These are phyloP conservation scores for Philotrypesis tridentata DNA, from an alignment of 1,140 invertebrate genomes.

Conservation along the genomic window DNA sequence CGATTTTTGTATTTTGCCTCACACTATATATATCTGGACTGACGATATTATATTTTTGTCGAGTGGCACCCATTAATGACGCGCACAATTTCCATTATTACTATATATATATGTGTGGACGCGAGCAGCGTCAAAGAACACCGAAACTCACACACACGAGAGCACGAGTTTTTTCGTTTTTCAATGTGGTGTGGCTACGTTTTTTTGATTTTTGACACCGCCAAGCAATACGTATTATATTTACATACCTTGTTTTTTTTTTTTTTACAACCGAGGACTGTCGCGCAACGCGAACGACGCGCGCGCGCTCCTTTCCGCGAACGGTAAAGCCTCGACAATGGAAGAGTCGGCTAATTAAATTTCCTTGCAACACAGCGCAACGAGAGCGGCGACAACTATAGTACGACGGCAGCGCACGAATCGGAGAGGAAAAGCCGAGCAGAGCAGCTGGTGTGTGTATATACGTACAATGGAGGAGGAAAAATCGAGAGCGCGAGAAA, in stretches of 20 bases:
- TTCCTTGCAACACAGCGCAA: neutral
- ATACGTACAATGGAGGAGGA: neutral
- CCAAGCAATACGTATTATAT: constrained; percentile 12
- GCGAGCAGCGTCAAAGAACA: constrained; percentile 45
- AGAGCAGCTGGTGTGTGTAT: neutral
- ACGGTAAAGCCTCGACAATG: neutral
- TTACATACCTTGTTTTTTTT: neutral
- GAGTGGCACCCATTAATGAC: constrained; percentile 72
- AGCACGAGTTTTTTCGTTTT: constrained; percentile 64
- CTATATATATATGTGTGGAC: constrained; percentile 40
- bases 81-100: constrained; percentile 51
- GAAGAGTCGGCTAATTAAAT: neutral
- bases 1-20: constrained; percentile 72
- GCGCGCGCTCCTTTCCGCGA: neutral
- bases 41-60: neutral
- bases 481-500: constrained; percentile 39
- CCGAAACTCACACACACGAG: constrained; percentile 59
- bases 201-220: constrained; percentile 61
- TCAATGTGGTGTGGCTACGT: constrained; percentile 73
- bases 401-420: neutral
- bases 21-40: constrained; percentile 55
- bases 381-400: neutral
- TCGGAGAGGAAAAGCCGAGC: constrained; percentile 13
- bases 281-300: too few species aligned
- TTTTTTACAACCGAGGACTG: too few species aligned